Evolutionary conservation across 2,113 vertebrate genomes (phyloP).

Genomic region (Cyphomyrus discorhynchus): DNA sequence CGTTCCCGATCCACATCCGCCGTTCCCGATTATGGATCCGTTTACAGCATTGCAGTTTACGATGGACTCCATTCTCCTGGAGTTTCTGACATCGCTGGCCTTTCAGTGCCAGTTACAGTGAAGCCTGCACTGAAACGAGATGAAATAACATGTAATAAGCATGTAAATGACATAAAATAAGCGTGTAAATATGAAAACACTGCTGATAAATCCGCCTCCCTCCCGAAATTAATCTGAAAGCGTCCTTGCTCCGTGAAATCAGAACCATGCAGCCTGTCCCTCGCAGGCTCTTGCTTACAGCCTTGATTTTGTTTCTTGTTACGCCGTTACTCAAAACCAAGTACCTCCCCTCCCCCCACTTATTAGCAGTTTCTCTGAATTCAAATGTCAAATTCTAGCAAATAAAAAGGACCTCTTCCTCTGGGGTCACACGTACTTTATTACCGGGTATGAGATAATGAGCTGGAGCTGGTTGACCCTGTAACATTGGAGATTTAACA

Average conservation of each 20-base stretch:
- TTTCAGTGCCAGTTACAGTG: slow-evolving; percentile 1
- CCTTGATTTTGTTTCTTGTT: slow-evolving; percentile 24
- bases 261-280: not conserved
- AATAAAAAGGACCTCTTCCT: slow-evolving; percentile 34
- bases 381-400: slow-evolving; percentile 36
- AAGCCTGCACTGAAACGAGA: not conserved
- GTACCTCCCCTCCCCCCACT: slow-evolving; percentile 18
- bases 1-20: not conserved
- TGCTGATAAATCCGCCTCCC: not conserved
- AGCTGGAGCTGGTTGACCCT: slow-evolving; percentile 50
- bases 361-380: slow-evolving; percentile 37
- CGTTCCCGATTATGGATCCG: not conserved
- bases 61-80: not conserved
- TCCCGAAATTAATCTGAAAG: slow-evolving; percentile 16
- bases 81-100: not conserved
- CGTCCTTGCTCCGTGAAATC: not conserved
- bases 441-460: slow-evolving; percentile 58
- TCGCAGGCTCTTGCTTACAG: not conserved
- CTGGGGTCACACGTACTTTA: slow-evolving; percentile 51
- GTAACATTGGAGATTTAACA: slow-evolving; percentile 36
- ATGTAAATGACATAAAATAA: not conserved
- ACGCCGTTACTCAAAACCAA: slow-evolving; percentile 30
- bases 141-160: not conserved
- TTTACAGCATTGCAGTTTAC: not conserved
- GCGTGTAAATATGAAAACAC: not conserved